Evolutionary conservation across 1,140 invertebrate species (phyloP).

Genomic region (Cepaea nemoralis): DNA sequence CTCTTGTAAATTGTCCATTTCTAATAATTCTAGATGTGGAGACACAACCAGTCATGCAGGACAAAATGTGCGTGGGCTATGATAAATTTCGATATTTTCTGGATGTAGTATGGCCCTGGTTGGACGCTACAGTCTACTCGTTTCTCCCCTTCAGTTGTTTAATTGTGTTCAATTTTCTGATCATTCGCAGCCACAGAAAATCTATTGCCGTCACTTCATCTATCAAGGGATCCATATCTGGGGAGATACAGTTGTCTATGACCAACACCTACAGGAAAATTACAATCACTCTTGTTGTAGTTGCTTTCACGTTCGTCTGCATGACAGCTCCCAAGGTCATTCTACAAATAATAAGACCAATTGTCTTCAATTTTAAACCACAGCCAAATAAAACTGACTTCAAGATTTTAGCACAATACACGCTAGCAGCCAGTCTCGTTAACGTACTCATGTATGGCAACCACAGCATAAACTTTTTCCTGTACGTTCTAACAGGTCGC

Average conservation of each 20-base stretch:
- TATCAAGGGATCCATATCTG: slow-evolving; percentile 31
- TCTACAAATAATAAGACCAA: slow-evolving; percentile 49
- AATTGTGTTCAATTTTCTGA: slow-evolving; percentile 61
- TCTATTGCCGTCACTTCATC: slow-evolving; percentile 44
- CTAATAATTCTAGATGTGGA: slow-evolving; percentile 50
- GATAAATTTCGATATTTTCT: slow-evolving; percentile 49
- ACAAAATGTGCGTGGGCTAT: slow-evolving; percentile 39
- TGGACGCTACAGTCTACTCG: slow-evolving; percentile 63
- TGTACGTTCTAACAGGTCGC: slow-evolving; percentile 62
- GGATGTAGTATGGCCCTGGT: slow-evolving; percentile 55
- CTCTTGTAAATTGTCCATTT: slow-evolving; percentile 52
- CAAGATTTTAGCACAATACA: slow-evolving; percentile 48
- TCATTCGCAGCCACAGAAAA: slow-evolving; percentile 53
- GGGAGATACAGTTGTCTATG: not conserved
- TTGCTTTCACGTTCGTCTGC: slow-evolving; percentile 57
- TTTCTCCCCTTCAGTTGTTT: slow-evolving; percentile 60
- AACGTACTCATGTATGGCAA: slow-evolving; percentile 61
- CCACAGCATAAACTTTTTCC: slow-evolving; percentile 65
- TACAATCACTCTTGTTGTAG: slow-evolving; percentile 56
- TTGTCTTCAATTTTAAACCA: slow-evolving; percentile 49
- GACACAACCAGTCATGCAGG: not conserved
- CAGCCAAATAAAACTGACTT: slow-evolving; percentile 44
- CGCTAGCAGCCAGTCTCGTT: slow-evolving; percentile 47
- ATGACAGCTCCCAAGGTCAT: slow-evolving; percentile 55
- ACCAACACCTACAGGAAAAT: slow-evolving; percentile 42